Percentiles rank a stretch among this genome's conserved stretches.
phyloP scores from a whole-genome alignment of 2,797 vertebrate species.

The Okamejei kenojei region DNA sequence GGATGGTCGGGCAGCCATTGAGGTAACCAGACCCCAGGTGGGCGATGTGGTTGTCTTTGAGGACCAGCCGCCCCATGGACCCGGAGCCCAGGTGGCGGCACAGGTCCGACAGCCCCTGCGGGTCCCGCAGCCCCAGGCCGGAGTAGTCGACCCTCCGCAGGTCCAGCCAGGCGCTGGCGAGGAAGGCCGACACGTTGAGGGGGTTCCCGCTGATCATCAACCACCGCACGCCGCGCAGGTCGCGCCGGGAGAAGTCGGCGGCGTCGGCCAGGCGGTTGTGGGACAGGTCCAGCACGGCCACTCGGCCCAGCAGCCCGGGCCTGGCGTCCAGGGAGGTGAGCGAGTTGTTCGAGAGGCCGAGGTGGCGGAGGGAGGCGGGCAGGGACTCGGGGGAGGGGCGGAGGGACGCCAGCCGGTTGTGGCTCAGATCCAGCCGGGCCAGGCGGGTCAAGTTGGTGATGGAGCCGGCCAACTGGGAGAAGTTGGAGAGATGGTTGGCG shows the following conservation, averaged over 20 bases:
- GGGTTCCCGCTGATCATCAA: slow-evolving; percentile 42
- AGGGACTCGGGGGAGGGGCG: background rate
- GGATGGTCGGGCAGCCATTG: background rate
- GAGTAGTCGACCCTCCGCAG: slow-evolving; percentile 44
- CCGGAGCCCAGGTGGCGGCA: slow-evolving; percentile 39
- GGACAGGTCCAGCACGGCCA: slow-evolving; percentile 43
- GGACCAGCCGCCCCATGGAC: background rate
- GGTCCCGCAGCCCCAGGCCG: background rate
- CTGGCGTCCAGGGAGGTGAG: background rate
- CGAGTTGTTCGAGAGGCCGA: slow-evolving; percentile 46
- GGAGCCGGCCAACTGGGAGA: background rate
- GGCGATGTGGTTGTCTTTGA: background rate
- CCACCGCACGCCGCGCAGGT: background rate
- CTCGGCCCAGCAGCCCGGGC: background rate
- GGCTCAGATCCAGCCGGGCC: slow-evolving; percentile 34
- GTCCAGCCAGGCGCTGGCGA: background rate
- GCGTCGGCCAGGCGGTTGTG: slow-evolving; percentile 42
- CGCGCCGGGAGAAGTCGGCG: background rate
- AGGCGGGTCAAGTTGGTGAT: background rate
- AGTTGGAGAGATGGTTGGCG: slow-evolving; percentile 3
- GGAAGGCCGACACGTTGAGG: slow-evolving; percentile 39
- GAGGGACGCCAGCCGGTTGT: slow-evolving; percentile 38
- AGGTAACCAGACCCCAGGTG: accelerated
- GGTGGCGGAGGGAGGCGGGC: background rate
- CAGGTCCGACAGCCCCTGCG: accelerated